A percentile compares a stretch with the other conserved stretches of the same genome.
phyloP scores from a whole-genome alignment of 2,113 vertebrate species.

The Elanoides forficatus region DNA sequence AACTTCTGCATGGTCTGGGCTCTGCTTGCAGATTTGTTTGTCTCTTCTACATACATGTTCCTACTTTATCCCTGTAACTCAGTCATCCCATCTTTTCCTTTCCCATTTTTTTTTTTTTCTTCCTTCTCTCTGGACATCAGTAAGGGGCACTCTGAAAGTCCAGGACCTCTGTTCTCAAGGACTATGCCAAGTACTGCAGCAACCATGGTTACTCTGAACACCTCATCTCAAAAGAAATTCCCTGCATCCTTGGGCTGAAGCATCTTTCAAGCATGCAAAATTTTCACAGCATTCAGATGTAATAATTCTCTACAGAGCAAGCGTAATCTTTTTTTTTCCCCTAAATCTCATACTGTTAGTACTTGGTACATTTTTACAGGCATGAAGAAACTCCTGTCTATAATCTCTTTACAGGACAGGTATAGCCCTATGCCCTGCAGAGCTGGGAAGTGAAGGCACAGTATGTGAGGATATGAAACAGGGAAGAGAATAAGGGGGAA shows the following conservation, averaged over 20 bases:
- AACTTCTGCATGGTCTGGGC: background rate
- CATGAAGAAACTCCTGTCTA: background rate
- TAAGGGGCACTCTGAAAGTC: background rate
- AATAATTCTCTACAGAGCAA: background rate
- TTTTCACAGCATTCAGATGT: background rate
- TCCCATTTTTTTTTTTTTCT: background rate
- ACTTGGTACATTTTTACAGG: background rate
- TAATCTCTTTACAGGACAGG: constrained; percentile 8
- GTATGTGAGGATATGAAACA: background rate
- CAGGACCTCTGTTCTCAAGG: background rate
- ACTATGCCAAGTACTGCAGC: background rate
- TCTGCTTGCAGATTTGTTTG: background rate
- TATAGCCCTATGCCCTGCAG: background rate
- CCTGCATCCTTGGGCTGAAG: background rate
- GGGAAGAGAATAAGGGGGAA: background rate
- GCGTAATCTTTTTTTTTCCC: background rate
- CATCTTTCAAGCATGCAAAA: background rate
- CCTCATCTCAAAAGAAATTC: background rate
- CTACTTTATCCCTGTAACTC: background rate
- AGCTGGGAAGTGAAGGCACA: background rate
- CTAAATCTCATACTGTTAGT: background rate
- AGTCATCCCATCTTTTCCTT: background rate
- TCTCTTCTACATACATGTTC: background rate
- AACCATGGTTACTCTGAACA: background rate
- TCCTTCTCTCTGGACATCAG: background rate